These are phyloP conservation scores for Peromyscus nudipes DNA, from an alignment of 2,797 vertebrate species.

Conservation along the genomic window DNA sequence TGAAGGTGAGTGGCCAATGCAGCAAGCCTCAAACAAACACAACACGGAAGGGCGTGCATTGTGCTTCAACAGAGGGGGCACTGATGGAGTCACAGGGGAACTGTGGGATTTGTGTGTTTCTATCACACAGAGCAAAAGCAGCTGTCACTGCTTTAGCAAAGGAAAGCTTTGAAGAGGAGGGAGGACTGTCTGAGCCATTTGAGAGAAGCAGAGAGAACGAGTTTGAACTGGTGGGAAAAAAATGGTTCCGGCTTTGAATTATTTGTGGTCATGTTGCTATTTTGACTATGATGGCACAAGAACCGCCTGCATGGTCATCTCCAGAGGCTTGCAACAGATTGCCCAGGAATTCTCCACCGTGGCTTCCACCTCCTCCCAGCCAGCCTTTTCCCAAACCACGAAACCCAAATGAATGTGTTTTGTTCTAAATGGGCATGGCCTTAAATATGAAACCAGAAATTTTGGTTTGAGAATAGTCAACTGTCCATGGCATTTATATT, in stretches of 20 bases:
- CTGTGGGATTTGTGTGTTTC: constrained; percentile 32
- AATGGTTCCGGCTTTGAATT: constrained; percentile 68
- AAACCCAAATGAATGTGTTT: constrained; percentile 81
- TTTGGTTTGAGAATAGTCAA: constrained; percentile 64
- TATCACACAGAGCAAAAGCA: constrained; percentile 23
- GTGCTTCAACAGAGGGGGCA: neutral
- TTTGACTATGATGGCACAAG: constrained; percentile 2
- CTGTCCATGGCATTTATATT: constrained; percentile 72
- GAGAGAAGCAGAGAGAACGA: constrained; percentile 31
- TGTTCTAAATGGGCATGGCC: constrained; percentile 68
- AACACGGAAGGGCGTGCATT: constrained; percentile 30
- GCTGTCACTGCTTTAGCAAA: neutral
- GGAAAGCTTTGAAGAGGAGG: neutral
- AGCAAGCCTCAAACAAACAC: neutral
- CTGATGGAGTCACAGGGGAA: neutral
- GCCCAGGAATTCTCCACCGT: constrained; percentile 67
- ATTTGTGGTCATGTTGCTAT: constrained; percentile 75
- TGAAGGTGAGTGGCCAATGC: neutral
- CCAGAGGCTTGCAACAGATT: neutral
- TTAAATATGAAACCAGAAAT: constrained; percentile 70
- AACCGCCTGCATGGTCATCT: constrained; percentile 37
- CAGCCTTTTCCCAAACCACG: constrained; percentile 75
- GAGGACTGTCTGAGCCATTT: neutral
- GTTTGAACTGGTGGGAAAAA: constrained; percentile 62
- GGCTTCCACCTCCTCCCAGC: constrained; percentile 70